Conservation (phyloP, 2,113 vertebrate species). For the Eulemur macaco region DNA sequence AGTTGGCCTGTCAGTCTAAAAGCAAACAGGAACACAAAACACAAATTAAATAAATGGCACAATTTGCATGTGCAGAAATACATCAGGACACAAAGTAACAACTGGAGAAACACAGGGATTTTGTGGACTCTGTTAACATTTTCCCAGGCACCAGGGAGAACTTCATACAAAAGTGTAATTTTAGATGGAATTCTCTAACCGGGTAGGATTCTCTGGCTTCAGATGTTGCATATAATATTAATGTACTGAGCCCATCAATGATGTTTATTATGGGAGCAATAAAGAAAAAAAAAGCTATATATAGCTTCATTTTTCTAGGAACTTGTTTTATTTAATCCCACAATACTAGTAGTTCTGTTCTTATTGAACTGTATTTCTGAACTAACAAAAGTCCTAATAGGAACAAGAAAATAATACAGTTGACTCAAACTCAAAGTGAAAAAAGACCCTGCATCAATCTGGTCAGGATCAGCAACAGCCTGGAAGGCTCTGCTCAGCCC, state of each 20-base stretch:
- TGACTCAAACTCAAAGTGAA: neutral
- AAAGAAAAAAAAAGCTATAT: neutral
- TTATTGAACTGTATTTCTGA: neutral
- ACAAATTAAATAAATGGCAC: neutral
- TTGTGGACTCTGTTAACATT: neutral
- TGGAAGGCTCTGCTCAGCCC: neutral
- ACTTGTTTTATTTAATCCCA: neutral
- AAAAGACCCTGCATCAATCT: neutral
- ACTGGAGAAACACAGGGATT: neutral
- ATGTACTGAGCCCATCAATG: neutral
- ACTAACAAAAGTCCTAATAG: neutral
- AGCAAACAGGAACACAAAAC: slow-evolving; percentile 58
- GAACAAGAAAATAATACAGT: neutral
- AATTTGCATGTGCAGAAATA: neutral
- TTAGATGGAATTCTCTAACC: neutral
- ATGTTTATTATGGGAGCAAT: neutral
- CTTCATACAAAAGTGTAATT: neutral
- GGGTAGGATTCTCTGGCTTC: neutral
- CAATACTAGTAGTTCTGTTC: neutral
- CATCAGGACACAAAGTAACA: neutral
- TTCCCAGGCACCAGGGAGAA: neutral
- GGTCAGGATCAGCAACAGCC: neutral
- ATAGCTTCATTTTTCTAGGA: slow-evolving; percentile 7
- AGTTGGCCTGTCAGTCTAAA: slow-evolving; percentile 96
- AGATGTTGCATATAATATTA: neutral